phyloP scores from a whole-genome alignment of 2,888 invertebrate species.

The Eupsilia transversa region DNA sequence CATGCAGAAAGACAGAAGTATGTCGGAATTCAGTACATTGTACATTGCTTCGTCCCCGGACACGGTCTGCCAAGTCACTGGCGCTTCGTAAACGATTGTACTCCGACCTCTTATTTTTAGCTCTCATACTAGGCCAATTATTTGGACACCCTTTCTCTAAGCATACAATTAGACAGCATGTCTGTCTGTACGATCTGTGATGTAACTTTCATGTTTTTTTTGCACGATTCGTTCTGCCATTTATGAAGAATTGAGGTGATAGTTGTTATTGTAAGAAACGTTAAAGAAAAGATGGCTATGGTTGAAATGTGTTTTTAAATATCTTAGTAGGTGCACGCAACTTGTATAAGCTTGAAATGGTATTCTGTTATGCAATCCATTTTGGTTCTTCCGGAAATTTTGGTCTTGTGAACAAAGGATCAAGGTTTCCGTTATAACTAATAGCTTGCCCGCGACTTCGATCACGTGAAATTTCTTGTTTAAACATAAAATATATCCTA shows the following conservation, averaged over 20 bases:
- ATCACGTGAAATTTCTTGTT: too few relatives aligned
- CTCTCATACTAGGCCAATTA: conserved; percentile 56
- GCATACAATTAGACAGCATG: conserved; percentile 30
- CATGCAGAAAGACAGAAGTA: neutral
- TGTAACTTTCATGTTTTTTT: conserved; percentile 41
- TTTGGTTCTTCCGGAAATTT: neutral
- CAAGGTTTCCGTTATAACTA: too few relatives aligned
- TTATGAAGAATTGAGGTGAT: conserved; percentile 55
- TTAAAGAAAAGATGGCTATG: conserved; percentile 9
- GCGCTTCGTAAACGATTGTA: conserved; percentile 50
- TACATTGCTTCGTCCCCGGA: conserved; percentile 20
- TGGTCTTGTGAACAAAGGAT: neutral
- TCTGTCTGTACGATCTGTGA: conserved; percentile 28
- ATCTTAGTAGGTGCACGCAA: conserved; percentile 1
- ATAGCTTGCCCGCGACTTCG: too few relatives aligned
- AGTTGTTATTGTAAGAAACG: conserved; percentile 23
- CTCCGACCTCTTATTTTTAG: conserved; percentile 59
- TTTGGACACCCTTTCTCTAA: conserved; percentile 61
- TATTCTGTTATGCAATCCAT: neutral
- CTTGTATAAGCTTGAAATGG: neutral
- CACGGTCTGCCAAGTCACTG: conserved; percentile 33
- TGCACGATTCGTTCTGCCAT: conserved; percentile 49
- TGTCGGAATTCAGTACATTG: conserved; percentile 18
- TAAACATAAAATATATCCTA: too few relatives aligned
- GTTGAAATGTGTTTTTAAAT: conserved; percentile 39